Percentiles rank a stretch among this genome's conserved stretches.
Evolutionary conservation across 2,113 vertebrate genomes (phyloP).

Genomic region (Alexandromys fortis): DNA sequence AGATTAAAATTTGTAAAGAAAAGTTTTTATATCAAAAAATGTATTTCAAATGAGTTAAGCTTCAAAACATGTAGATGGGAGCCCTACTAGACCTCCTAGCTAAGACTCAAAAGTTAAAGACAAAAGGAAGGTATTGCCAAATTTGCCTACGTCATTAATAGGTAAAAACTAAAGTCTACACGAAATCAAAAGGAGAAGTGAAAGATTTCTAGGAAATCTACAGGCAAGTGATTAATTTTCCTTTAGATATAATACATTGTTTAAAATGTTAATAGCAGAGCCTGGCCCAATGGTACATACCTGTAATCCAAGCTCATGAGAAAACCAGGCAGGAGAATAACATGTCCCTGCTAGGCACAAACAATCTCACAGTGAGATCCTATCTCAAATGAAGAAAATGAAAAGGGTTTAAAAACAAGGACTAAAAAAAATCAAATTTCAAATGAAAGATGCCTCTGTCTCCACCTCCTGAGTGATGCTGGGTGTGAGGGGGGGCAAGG

Average conservation of each 20-base stretch:
- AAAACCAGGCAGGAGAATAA: neutral
- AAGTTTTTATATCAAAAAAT: neutral
- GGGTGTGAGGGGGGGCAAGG: accelerated
- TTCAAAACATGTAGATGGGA: neutral
- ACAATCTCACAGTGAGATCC: neutral
- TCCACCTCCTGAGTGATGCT: neutral
- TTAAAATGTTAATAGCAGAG: neutral
- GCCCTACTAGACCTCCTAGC: neutral
- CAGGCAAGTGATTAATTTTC: neutral
- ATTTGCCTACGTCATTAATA: neutral
- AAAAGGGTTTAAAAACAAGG: neutral
- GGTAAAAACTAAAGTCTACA: neutral
- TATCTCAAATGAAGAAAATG: neutral
- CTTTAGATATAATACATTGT: neutral
- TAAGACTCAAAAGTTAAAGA: neutral
- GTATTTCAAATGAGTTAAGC: neutral
- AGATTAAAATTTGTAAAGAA: neutral
- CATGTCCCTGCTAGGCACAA: no score
- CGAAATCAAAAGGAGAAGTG: neutral
- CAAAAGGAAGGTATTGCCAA: neutral
- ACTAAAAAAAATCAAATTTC: neutral
- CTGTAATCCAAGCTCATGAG: neutral
- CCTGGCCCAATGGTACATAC: neutral
- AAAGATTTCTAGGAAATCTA: neutral
- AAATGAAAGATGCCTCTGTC: neutral